Percentiles rank a stretch among this genome's conserved stretches.
Evolutionary conservation across 2,113 vertebrate genomes (phyloP).

Genomic region (Pseudorectes ferrugineus): DNA sequence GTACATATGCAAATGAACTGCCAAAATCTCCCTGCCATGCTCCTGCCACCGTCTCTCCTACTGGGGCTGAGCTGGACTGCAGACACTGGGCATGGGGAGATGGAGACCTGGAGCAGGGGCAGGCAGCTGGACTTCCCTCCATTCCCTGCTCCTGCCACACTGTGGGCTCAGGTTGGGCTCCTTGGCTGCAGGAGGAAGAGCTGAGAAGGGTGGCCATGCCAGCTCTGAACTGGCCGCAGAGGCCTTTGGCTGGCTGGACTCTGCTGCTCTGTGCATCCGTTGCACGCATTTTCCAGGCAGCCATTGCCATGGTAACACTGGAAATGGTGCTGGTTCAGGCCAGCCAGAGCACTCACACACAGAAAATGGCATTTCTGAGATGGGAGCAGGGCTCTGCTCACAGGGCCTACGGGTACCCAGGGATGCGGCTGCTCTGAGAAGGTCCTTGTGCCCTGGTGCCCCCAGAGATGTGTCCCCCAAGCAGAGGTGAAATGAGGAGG

Average conservation of each 20-base stretch:
- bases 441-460: fast-evolving
- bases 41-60: neutral
- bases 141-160: fast-evolving
- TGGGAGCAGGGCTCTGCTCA: neutral
- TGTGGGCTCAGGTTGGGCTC: fast-evolving
- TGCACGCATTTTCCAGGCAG: neutral
- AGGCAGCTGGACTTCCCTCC: neutral
- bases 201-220: fast-evolving
- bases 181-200: neutral
- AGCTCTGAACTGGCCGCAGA: fast-evolving
- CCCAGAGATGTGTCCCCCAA: neutral
- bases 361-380: neutral
- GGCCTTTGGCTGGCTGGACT: neutral
- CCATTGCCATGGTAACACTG: conserved; percentile 22
- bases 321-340: neutral
- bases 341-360: neutral
- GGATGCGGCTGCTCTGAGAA: fast-evolving
- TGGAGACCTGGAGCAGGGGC: fast-evolving
- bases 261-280: neutral
- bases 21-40: neutral
- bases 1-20: neutral
- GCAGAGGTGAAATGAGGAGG: neutral
- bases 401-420: neutral
- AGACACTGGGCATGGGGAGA: neutral
- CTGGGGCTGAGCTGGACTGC: neutral